Conservation (phyloP, 2,888 invertebrate genomes). For the Acanthosepion pharaonis region DNA sequence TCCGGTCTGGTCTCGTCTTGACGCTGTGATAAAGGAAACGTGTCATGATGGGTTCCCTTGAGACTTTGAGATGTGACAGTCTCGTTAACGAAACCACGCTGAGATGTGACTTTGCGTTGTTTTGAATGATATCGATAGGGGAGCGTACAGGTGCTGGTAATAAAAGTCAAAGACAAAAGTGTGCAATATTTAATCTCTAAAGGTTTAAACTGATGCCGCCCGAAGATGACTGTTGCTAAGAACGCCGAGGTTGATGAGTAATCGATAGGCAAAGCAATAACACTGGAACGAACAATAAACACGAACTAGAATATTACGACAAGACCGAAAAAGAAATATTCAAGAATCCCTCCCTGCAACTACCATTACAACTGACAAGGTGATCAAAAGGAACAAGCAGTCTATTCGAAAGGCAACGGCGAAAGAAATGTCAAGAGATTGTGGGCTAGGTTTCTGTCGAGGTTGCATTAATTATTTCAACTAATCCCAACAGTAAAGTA, state of each 20-base stretch:
- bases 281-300: background rate
- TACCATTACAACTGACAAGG: background rate
- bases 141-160: background rate
- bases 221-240: background rate
- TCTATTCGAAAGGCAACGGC: background rate
- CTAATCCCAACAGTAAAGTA: no score
- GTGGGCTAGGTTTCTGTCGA: background rate
- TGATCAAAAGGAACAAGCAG: rapidly evolving
- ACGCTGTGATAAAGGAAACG: background rate
- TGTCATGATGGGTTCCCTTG: background rate
- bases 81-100: background rate
- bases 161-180: no score
- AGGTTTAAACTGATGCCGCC: background rate
- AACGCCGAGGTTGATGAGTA: background rate
- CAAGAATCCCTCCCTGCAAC: background rate
- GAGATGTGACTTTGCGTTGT: background rate
- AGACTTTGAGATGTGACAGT: background rate
- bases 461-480: background rate
- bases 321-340: background rate
- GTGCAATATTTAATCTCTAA: background rate
- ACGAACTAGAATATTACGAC: background rate
- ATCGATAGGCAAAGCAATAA: background rate
- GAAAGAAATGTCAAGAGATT: background rate
- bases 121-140: background rate
- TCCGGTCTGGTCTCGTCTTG: background rate